Evolutionary conservation across 2,113 vertebrate species (phyloP), one percentile per base, ranked within the genome.

Genomic region (Glaucomys volans): DNA sequence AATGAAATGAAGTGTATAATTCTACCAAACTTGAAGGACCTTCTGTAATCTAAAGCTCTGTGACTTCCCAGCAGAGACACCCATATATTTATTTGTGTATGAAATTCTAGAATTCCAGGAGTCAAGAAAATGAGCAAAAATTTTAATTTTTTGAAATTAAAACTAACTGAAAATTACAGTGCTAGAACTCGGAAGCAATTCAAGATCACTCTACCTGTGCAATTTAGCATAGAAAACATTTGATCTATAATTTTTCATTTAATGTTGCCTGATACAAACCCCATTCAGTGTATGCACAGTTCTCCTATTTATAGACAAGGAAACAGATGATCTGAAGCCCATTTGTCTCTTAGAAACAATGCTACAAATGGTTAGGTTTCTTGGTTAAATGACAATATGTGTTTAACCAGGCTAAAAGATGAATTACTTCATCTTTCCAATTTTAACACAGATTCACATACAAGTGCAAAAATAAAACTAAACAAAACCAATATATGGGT

Each of bases 401-500:
- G 17, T 80, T 89, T 91, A 87, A 67, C 16, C 16, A 69, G 35
- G 40, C 57, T 22, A 22, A 57, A 57, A 59, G 26, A 32, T 26
- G 13, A 81, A 90, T 94, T 76, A 59, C 44, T 62, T 8, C 50
- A 84, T 35, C 24, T 86, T 91, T 82, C 11, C 64, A 82, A 22
- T 37, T 93, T 96, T 84, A 75, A 94, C 75, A 44, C 40, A 79
- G 37, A 90, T 79, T 91, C 42, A 42, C 12, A 75, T 47, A 52
- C 0, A 95, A 32, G 30, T 76, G 8, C 42, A 93, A 79, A 64
- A 84, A 37, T 69, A 87, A 83, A 94, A 87, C 5, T 35, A 87
- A 80, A 80, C 32, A 28, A 87, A 79, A 87, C 2, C 32, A 62
- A 93, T 91, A 84, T 86, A 75, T 7, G 40, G 20, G 8, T 72